Conservation (phyloP, 2,888 invertebrate species). For the Drosophila macrospina region DNA sequence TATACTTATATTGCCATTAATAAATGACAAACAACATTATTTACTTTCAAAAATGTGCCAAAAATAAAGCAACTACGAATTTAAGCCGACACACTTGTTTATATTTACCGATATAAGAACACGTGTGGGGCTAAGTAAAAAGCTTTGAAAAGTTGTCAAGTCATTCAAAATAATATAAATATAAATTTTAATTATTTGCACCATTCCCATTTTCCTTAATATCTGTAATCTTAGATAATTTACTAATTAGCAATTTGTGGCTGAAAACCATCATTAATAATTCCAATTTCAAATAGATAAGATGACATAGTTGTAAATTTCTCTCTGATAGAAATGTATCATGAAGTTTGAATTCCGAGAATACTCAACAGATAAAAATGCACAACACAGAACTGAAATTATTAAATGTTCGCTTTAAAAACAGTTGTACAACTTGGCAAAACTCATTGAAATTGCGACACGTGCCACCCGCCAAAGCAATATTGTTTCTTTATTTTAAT, state of each 20-base stretch:
- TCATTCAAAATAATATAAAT: neutral
- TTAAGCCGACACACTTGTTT: slow-evolving; percentile 7
- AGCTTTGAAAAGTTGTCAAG: neutral
- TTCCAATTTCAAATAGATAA: slow-evolving; percentile 7
- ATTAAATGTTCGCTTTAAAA: neutral
- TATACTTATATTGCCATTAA: too few relatives aligned
- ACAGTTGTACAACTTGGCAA: neutral
- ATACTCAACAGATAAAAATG: slow-evolving; percentile 2
- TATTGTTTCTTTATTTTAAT: too few relatives aligned
- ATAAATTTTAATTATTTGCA: neutral
- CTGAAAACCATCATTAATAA: neutral
- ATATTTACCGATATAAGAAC: neutral
- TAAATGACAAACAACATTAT: slow-evolving; percentile 3
- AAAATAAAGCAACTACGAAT: neutral
- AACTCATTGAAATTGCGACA: slow-evolving; percentile 29
- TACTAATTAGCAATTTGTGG: neutral
- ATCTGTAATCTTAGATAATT: neutral
- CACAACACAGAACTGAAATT: slow-evolving; percentile 3
- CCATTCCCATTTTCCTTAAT: neutral
- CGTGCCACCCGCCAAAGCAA: neutral
- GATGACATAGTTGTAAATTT: slow-evolving; percentile 3
- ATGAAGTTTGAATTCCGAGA: slow-evolving; percentile 4
- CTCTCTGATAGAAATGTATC: neutral
- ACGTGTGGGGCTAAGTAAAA: slow-evolving; percentile 1
- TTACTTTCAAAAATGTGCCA: neutral